Evolutionary conservation across 92 coral and sea anemone species (phyloP), one percentile per base, ranked within the genome.

Genomic region (Palythoa grandiflora): DNA sequence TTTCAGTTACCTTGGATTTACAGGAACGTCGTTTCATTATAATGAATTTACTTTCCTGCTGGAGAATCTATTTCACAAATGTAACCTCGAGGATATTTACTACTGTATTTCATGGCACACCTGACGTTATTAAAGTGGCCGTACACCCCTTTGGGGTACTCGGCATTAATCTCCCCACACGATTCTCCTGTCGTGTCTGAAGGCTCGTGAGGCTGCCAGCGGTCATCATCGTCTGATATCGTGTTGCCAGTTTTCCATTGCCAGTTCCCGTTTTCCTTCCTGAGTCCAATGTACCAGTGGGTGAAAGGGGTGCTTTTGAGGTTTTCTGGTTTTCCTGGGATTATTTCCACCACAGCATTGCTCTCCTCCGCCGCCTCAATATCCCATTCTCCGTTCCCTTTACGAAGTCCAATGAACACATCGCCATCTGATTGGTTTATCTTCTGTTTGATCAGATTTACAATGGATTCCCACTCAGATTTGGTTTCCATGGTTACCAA

Each of bases 281-380:
- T 70, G n/a, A 65, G 75, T 17, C 85, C 85, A n/a, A 80, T 80
- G 38, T 80, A 66, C 75, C 85, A 80, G 57, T 80, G 85, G 12
- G 85, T 63, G 70, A 80, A 80, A 9, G 37, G 73, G 8, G 39
- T 2, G 75, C 70, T 66, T n/a, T 51, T 39, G 59, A 50, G 57
- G 10, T 21, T 47, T 19, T 3, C 59, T 70, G 51, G 74, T 4
- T 39, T 80, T 47, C 44, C 74, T 15, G 11, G 19, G 59, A 63
- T 12, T 38, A 80, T 65, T 16, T 65, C 73, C 59, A 47, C 40
- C 11, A 80, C 52, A 28, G 85, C 19, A 21, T 65, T 48, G 10
- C 20, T n/a, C 57, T 80, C 83, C 0, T 54, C 85, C 17, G 9
- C 16, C 8, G 85, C 28, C 44, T 66, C 85, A 44, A 73, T 39